Percentiles rank a stretch among this genome's conserved stretches.
Evolutionary conservation across 2,888 invertebrate genomes (phyloP).

Genomic region (Polydrusus pterygomalis): DNA sequence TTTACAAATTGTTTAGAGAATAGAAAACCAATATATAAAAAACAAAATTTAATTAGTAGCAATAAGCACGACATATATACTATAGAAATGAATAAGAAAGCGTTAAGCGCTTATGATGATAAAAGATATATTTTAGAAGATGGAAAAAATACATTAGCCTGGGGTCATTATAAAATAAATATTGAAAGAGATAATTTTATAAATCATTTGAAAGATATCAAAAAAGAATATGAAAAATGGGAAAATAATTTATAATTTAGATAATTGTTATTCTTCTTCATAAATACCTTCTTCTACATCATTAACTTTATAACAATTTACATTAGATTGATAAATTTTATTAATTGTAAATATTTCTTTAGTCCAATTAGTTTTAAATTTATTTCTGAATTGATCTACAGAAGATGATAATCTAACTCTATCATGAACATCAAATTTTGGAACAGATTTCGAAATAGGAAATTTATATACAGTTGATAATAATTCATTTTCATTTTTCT

Average conservation of each 20-base stretch:
- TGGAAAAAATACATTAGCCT: conserved; percentile 1
- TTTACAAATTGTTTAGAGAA: conserved; percentile 5
- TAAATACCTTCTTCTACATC: not conserved
- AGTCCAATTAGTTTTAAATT: not conserved
- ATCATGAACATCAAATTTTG: too few species aligned
- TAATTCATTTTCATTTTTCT: not conserved
- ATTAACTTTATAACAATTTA: not conserved
- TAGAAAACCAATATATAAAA: conserved; percentile 7
- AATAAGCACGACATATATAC: not conserved
- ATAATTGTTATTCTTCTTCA: not conserved
- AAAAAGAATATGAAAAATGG: too few species aligned
- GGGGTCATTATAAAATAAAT: conserved; percentile 2
- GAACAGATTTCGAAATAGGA: too few species aligned
- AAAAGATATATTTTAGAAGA: conserved; percentile 4
- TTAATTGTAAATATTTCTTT: conserved; percentile 1
- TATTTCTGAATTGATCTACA: not conserved
- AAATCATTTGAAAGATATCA: too few species aligned
- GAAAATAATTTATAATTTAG: not conserved
- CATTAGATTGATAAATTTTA: not conserved
- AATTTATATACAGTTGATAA: too few species aligned
- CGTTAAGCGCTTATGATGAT: conserved; percentile 6
- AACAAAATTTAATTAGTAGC: not conserved
- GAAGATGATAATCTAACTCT: not conserved
- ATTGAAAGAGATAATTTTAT: too few species aligned
- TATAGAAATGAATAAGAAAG: conserved; percentile 1